Base-by-base conservation (phyloP, 2,888 invertebrate species). In the Xanthostigma xanthostigma region DNA sequence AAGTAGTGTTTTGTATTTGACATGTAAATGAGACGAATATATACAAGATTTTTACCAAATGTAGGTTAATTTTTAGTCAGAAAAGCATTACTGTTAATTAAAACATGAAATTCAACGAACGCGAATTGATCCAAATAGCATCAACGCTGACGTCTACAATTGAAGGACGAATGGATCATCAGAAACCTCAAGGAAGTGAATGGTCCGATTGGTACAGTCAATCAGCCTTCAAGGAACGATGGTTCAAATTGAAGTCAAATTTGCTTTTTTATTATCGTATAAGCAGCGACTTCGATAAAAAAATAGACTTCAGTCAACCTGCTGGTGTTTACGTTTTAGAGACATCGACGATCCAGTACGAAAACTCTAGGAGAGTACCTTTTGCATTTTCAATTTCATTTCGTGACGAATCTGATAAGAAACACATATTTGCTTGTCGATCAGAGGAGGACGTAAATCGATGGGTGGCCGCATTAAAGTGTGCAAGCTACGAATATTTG, bases 351-450 rank as follows among this genome's bases (percentile, higher is more conserved):
- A 78, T 77, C 59, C 81, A 74, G 58, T 74, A 77, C 66, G 85
- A 86, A 63, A 72, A 74, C 55, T 77, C 76, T 10, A 59, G 64
- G 1, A 75, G 76, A 55, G 79, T 75, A 52, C 76, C 78, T 57
- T 86, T 85, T 65, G 81, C 84, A 36, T 86, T 87, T 67, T 84
- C 83, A 41, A 74, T 87, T 62, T 75, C 76, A 51, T 81, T 81
- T 60, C 74, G 70, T 53, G 75, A 76, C 56, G 83, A 81, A 60
- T 74, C 76, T 12, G 79, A 80, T 41, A 79, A 78, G 57, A 74
- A 79, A 43, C 84, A 85, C 60, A 64, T 84, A 48, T 78, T 85
- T 58, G 79, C 81, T 40, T 81, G 81, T 36, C 72, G 81, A 43
- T 78, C 82, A 44, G 82, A 84, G 60, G 71, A 73, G 41, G 79